Conservation (phyloP, 2,113 vertebrate genomes). For the Proteles cristata region DNA sequence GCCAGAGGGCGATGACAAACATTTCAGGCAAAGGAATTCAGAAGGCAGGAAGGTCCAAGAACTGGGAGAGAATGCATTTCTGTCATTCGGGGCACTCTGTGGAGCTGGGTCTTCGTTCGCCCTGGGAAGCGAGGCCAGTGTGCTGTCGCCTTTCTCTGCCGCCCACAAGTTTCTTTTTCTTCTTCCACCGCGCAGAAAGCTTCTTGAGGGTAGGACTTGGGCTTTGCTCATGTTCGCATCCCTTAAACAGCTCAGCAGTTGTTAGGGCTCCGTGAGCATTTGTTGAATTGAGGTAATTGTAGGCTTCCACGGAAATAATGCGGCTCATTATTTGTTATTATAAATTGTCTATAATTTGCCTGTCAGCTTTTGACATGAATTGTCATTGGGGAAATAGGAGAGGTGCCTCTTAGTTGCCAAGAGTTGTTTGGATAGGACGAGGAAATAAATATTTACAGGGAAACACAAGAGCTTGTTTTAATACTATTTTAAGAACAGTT, state of each 20-base stretch:
- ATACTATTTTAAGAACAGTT: background rate
- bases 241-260: background rate
- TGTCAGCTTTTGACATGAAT: constrained; percentile 22
- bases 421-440: background rate
- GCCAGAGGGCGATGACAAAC: background rate
- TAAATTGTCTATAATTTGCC: constrained; percentile 16
- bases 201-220: background rate
- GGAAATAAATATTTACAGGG: background rate
- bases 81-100: background rate
- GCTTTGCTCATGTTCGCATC: background rate
- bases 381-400: constrained; percentile 18
- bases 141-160: background rate
- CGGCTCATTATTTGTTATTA: constrained; percentile 11
- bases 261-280: background rate
- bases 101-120: background rate
- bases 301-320: background rate
- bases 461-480: background rate
- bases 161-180: background rate
- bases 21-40: background rate
- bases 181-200: background rate
- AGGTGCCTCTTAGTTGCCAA: background rate
- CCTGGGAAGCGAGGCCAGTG: background rate
- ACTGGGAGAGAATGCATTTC: background rate
- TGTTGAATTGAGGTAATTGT: background rate
- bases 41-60: background rate